Conservation (phyloP, 2,888 invertebrate genomes). For the Sphaerophoria taeniata region DNA sequence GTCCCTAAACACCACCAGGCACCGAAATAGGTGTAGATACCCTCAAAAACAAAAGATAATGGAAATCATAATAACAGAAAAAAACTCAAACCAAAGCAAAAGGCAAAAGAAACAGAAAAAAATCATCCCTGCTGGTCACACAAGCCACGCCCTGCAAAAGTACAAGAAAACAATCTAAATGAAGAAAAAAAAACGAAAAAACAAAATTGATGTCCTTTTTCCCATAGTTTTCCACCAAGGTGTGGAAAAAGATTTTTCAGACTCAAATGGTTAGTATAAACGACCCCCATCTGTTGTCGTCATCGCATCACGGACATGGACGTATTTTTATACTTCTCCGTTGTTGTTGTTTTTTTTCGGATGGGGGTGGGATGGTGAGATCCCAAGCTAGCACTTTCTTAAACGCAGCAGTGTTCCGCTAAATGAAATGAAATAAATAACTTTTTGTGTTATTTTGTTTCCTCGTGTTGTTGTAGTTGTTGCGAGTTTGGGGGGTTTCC, state of each 20-base stretch:
- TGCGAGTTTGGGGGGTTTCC: background rate
- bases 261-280: slow-evolving; percentile 30
- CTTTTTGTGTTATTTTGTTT: slow-evolving; percentile 35
- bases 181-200: slow-evolving; percentile 72
- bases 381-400: slow-evolving; percentile 30
- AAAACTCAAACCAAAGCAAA: slow-evolving; percentile 15
- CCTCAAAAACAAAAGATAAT: slow-evolving; percentile 69
- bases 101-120: slow-evolving; percentile 10
- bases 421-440: slow-evolving; percentile 73
- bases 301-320: slow-evolving; percentile 38
- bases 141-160: slow-evolving; percentile 80
- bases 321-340: slow-evolving; percentile 14
- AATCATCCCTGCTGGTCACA: slow-evolving; percentile 78
- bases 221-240: slow-evolving; percentile 67
- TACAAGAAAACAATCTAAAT: slow-evolving; percentile 77
- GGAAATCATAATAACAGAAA: slow-evolving; percentile 68
- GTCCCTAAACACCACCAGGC: slow-evolving; percentile 5
- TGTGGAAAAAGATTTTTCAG: slow-evolving; percentile 74
- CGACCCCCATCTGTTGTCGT: slow-evolving; percentile 39
- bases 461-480: too few species aligned
- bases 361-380: too few species aligned
- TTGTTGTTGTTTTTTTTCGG: slow-evolving; percentile 17
- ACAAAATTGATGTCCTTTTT: slow-evolving; percentile 73
- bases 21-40: slow-evolving; percentile 30
- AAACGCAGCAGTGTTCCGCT: slow-evolving; percentile 73